These are phyloP conservation scores for Scylla paramamosain DNA, from an alignment of 1,140 invertebrate genomes.

Conservation along the genomic window DNA sequence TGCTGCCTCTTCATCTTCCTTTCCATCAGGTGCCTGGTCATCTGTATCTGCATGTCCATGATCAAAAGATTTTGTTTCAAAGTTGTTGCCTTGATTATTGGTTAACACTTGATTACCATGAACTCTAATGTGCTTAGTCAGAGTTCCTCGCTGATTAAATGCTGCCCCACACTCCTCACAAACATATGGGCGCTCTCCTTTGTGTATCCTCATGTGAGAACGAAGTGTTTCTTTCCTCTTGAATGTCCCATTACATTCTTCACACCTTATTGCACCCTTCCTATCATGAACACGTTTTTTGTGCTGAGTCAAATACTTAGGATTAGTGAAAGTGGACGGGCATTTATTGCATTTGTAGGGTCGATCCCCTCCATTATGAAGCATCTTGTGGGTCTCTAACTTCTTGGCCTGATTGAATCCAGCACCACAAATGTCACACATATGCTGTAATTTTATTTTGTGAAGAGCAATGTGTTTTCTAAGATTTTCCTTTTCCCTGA, in stretches of 20 bases:
- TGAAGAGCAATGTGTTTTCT: slow-evolving; percentile 83
- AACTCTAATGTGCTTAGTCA: slow-evolving; percentile 68
- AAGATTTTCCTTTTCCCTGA: slow-evolving; percentile 79
- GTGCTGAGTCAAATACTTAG: slow-evolving; percentile 78
- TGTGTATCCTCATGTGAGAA: slow-evolving; percentile 84
- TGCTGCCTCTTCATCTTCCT: background rate
- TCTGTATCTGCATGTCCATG: background rate
- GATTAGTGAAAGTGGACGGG: slow-evolving; percentile 78
- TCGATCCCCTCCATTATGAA: slow-evolving; percentile 87
- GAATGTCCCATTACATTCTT: slow-evolving; percentile 80
- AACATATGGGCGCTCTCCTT: slow-evolving; percentile 81
- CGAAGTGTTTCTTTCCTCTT: slow-evolving; percentile 85
- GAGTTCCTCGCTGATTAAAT: slow-evolving; percentile 66
- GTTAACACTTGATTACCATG: slow-evolving; percentile 24
- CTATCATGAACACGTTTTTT: slow-evolving; percentile 78
- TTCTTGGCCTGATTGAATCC: slow-evolving; percentile 96
- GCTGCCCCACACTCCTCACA: slow-evolving; percentile 71
- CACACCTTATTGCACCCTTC: slow-evolving; percentile 77
- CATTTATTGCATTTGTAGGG: slow-evolving; percentile 77
- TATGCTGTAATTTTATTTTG: slow-evolving; percentile 83
- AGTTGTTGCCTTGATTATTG: background rate
- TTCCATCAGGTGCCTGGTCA: background rate
- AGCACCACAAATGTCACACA: slow-evolving; percentile 83
- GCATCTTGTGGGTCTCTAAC: slow-evolving; percentile 92
- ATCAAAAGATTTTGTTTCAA: slow-evolving; percentile 29